These are phyloP conservation scores for Porites australiensis DNA, from an alignment of 64 coral and sea anemone genomes.

Conservation along the genomic window DNA sequence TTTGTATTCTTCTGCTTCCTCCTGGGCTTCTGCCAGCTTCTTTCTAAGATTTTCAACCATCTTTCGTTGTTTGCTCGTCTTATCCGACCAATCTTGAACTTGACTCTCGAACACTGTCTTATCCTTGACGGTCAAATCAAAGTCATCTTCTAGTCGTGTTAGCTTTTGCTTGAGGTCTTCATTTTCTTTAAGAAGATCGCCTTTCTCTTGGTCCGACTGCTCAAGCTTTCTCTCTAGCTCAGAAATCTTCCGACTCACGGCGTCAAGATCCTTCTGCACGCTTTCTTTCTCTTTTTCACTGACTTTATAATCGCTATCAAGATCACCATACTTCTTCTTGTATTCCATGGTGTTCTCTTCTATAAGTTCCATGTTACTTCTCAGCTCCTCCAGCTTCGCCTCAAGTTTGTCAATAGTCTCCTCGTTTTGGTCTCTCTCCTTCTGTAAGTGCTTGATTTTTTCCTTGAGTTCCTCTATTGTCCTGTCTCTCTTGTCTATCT, in stretches of 20 bases:
- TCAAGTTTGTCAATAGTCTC: constrained; percentile 26
- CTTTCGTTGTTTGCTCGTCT: constrained; percentile 28
- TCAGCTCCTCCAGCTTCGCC: constrained; percentile 21
- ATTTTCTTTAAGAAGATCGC: constrained; percentile 16
- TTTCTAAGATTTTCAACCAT: constrained; percentile 13
- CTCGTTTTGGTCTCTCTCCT: constrained; percentile 1
- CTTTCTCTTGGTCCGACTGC: constrained; percentile 56
- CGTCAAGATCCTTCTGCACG: constrained; percentile 15
- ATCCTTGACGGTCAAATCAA: not conserved
- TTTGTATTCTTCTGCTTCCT: constrained; percentile 27
- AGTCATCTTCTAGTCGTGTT: constrained; percentile 37
- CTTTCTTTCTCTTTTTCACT: constrained; percentile 65
- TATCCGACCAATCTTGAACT: constrained; percentile 20
- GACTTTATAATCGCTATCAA: constrained; percentile 50
- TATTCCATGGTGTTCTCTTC: constrained; percentile 11
- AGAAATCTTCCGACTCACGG: not conserved
- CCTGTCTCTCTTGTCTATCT: constrained; percentile 53
- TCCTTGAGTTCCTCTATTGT: constrained; percentile 47
- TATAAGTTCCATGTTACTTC: constrained; percentile 20
- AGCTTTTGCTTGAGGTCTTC: constrained; percentile 18
- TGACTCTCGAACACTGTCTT: constrained; percentile 38
- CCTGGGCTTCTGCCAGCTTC: constrained; percentile 40
- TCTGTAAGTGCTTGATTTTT: constrained; percentile 8
- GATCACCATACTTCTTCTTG: constrained; percentile 23
- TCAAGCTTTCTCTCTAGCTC: constrained; percentile 63